A percentile compares a stretch with the other conserved stretches of the same genome.
Evolutionary conservation across 2,113 vertebrate species (phyloP).

Genomic region (Phyllopteryx taeniolatus): DNA sequence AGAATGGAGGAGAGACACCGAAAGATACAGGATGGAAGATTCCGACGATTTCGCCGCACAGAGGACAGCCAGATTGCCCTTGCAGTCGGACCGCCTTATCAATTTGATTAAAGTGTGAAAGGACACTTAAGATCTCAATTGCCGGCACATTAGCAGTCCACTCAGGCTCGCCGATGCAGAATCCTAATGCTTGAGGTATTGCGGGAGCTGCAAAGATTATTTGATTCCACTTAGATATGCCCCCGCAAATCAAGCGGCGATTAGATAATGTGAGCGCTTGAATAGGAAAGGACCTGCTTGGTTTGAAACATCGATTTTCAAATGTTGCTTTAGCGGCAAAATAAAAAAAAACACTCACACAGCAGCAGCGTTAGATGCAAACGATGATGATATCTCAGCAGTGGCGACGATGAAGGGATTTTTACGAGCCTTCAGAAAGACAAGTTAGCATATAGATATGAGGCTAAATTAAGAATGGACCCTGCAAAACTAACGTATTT

Average conservation of each 20-base stretch:
- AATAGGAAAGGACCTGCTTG: conserved; percentile 52
- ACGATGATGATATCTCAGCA: neutral
- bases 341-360: neutral
- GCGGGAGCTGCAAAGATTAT: conserved; percentile 63
- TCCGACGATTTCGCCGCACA: conserved; percentile 34
- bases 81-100: conserved; percentile 63
- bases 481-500: neutral
- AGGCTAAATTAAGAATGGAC: neutral
- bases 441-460: neutral
- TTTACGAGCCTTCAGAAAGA: neutral
- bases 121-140: conserved; percentile 72
- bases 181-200: conserved; percentile 60
- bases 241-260: conserved; percentile 63
- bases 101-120: conserved; percentile 74
- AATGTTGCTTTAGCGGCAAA: neutral
- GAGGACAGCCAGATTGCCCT: conserved; percentile 56
- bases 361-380: neutral
- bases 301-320: conserved; percentile 54
- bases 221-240: conserved; percentile 73
- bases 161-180: conserved; percentile 45
- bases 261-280: conserved; percentile 57
- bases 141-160: conserved; percentile 61
- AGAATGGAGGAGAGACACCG: conserved; percentile 23
- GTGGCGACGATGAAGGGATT: neutral
- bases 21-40: conserved; percentile 25